A percentile compares a stretch with the other conserved stretches of the same genome.
Evolutionary conservation across 2,797 vertebrate species (phyloP).

Genomic region (Premnoplex brunnescens): DNA sequence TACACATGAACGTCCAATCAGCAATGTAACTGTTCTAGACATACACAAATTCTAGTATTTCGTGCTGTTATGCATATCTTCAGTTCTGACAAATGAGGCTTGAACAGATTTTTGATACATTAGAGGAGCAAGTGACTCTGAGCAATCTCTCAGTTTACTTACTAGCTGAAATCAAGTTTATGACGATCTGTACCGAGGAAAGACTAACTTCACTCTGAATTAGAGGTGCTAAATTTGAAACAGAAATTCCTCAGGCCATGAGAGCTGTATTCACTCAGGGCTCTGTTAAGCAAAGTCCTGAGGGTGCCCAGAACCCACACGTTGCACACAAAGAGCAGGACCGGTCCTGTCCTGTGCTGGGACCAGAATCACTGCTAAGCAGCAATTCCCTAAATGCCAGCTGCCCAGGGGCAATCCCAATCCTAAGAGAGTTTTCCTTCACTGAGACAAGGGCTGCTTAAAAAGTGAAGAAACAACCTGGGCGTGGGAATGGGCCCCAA

Average conservation of each 20-base stretch:
- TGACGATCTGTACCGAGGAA: background rate
- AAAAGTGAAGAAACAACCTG: background rate
- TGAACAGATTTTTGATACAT: background rate
- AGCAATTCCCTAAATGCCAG: background rate
- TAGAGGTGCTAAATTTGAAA: background rate
- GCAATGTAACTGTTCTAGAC: background rate
- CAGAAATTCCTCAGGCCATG: background rate
- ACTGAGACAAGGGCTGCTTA: background rate
- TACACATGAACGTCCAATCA: background rate
- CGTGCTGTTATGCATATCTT: accelerated
- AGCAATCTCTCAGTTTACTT: background rate
- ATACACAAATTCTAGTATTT: background rate
- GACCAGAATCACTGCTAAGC: background rate
- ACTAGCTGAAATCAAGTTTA: background rate
- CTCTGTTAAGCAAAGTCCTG: constrained; percentile 31
- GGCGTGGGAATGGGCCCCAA: background rate
- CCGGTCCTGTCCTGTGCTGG: background rate
- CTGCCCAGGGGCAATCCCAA: background rate
- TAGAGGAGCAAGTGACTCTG: background rate
- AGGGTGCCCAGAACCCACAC: background rate
- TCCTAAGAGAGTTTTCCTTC: background rate
- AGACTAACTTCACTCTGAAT: background rate
- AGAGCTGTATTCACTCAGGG: background rate
- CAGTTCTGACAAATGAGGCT: constrained; percentile 39
- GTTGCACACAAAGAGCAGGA: background rate